Evolutionary conservation across 2,888 invertebrate species (phyloP), one percentile per base, ranked within the genome.

Genomic region (Colostygia pectinataria): DNA sequence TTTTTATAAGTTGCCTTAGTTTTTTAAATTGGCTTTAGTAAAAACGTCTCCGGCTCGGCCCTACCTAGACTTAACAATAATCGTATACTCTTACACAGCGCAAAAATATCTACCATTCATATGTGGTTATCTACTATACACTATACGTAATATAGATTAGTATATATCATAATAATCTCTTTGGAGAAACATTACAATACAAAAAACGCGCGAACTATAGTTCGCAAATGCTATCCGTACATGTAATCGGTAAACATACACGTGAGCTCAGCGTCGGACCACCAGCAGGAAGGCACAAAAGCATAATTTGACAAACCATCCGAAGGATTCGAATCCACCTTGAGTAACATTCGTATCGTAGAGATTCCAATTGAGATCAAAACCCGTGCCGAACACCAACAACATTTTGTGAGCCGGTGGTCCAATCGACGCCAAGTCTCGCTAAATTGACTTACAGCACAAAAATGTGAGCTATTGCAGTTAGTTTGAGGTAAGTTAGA

Each of bases 51-150:
- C 68, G 72, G 75, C 72, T 74, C 83, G 77, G 77, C 75, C 77
- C 63, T 55, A 56, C 61, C 68, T 74, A 77, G 36, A 51, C 43
- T 54, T 60, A 59, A 75, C 73, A 74, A 77, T 72, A 83, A 74
- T 87, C 87, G 85, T 89, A 89, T 87, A 87, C 86, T 80, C 59
- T 88, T 80, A 84, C 82, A 84, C 84, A 82, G 82, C 86, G 74
- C 83, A 81, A 79, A 80, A 79, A 79, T 82, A 76, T 74, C 77
- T 78, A 79, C 71, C 59, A 65, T 64, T 69, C 63, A 66, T 69
- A 68, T 68, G 71, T 60, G 46, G 60, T 57, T 69, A 71, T 69
- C 76, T 71, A 70, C 71, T 74, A 70, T 77, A 75, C 68, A 70
- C 71, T 74, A 70, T 77, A 75, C 68, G 45, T 59, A 75, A 74